Conservation (phyloP, 1,140 invertebrate genomes). For the Teleogryllus occipitalis region DNA sequence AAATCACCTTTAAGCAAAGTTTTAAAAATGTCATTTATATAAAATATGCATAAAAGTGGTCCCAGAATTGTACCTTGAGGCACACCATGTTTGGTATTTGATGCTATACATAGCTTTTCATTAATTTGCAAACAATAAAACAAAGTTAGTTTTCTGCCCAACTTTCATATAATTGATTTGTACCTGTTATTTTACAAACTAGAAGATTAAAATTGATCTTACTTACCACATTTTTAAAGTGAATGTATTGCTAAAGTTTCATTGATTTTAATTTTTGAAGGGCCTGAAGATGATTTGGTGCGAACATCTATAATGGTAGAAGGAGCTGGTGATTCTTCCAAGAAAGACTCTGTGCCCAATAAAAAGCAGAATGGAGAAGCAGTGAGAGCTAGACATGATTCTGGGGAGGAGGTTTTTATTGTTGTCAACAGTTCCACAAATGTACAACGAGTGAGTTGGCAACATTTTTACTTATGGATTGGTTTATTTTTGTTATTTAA, state of each 20-base stretch:
- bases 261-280: neutral
- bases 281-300: conserved; percentile 29
- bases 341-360: conserved; percentile 26
- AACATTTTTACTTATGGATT: neutral
- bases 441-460: conserved; percentile 2
- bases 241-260: neutral
- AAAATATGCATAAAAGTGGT: no score
- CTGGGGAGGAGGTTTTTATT: conserved; percentile 29
- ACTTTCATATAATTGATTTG: no score
- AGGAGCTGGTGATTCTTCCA: conserved; percentile 34
- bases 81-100: no score
- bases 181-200: no score
- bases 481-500: neutral
- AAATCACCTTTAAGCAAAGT: no score
- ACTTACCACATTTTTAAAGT: neutral
- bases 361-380: conserved; percentile 15
- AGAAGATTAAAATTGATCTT: neutral
- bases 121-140: no score
- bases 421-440: conserved; percentile 29
- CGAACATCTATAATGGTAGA: conserved; percentile 35
- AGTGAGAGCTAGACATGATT: neutral
- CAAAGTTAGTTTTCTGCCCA: no score
- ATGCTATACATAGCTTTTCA: no score
- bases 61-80: no score
- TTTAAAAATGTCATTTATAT: no score